Conservation (phyloP, 1,140 invertebrate species). For the Papilio machaon region DNA sequence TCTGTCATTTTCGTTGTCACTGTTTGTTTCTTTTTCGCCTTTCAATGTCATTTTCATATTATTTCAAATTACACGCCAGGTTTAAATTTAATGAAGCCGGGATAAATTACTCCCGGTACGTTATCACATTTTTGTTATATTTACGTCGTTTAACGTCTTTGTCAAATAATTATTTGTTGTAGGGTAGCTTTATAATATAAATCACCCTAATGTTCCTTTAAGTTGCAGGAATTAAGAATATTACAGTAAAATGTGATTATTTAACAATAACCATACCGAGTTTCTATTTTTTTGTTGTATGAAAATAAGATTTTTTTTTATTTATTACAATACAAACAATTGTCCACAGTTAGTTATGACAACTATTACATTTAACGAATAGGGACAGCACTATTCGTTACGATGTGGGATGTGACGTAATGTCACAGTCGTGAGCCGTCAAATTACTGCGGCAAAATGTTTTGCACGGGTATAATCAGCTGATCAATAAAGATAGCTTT, state of each 20-base stretch:
- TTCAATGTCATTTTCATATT: conserved; percentile 39
- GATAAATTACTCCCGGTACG: background rate
- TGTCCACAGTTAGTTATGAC: background rate
- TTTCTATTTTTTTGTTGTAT: background rate
- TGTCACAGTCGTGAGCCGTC: conserved; percentile 20
- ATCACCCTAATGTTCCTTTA: background rate
- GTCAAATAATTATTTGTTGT: conserved; percentile 35
- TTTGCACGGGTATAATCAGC: background rate
- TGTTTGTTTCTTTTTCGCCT: conserved; percentile 52
- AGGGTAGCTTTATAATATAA: conserved; percentile 16
- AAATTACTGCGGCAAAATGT: conserved; percentile 27
- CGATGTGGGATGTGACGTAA: background rate
- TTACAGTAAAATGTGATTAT: background rate
- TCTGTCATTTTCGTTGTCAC: conserved; percentile 48
- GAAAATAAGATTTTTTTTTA: background rate
- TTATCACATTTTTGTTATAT: conserved; percentile 8
- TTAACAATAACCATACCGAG: background rate
- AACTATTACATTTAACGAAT: background rate
- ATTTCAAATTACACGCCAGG: conserved; percentile 23
- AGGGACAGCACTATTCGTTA: background rate
- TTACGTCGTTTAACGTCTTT: conserved; percentile 11
- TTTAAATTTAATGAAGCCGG: background rate
- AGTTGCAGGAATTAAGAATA: background rate
- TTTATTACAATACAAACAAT: background rate
- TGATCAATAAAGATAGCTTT: conserved; percentile 19